Percentiles rank a stretch among this genome's conserved stretches.
Conservation (phyloP, 2,797 vertebrate species). For the Enoplosus armatus region DNA sequence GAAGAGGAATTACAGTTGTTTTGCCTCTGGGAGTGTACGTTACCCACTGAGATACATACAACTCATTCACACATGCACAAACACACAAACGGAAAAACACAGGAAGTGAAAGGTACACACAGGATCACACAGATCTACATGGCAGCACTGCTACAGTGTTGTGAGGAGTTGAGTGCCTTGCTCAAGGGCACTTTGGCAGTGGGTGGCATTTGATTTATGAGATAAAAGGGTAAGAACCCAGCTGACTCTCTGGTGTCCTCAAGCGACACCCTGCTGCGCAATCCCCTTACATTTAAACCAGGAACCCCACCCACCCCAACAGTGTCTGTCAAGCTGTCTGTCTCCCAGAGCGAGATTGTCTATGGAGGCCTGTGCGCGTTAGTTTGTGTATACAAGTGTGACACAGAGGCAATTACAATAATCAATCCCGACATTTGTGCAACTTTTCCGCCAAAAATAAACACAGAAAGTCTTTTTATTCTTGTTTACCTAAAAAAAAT, state of each 20-base stretch:
- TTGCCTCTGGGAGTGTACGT: constrained; percentile 39
- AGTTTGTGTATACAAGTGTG: not conserved
- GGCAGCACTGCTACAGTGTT: constrained; percentile 39
- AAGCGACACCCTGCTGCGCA: constrained; percentile 39
- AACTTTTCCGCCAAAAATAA: too few relatives aligned
- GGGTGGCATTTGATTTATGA: constrained; percentile 52
- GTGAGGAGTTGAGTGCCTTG: constrained; percentile 50
- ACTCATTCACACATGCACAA: constrained; percentile 2
- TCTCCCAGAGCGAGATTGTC: constrained; percentile 12
- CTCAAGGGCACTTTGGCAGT: constrained; percentile 52
- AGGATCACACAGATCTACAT: constrained; percentile 36
- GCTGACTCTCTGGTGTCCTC: constrained; percentile 43
- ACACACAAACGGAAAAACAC: constrained; percentile 16
- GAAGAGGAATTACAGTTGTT: constrained; percentile 35
- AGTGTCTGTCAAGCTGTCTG: constrained; percentile 46
- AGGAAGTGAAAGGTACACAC: constrained; percentile 33
- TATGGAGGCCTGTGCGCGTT: constrained; percentile 9
- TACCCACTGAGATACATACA: constrained; percentile 38
- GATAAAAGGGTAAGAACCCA: constrained; percentile 49
- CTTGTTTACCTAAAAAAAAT: rapidly evolving
- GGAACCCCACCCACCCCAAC: constrained; percentile 22
- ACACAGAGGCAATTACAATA: not conserved
- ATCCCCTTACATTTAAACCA: constrained; percentile 44
- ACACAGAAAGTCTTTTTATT: not conserved
- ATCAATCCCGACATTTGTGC: not conserved